These are phyloP conservation scores for Microctenopoma steveboyesi DNA, from an alignment of 2,797 vertebrate species.

Conservation along the genomic window DNA sequence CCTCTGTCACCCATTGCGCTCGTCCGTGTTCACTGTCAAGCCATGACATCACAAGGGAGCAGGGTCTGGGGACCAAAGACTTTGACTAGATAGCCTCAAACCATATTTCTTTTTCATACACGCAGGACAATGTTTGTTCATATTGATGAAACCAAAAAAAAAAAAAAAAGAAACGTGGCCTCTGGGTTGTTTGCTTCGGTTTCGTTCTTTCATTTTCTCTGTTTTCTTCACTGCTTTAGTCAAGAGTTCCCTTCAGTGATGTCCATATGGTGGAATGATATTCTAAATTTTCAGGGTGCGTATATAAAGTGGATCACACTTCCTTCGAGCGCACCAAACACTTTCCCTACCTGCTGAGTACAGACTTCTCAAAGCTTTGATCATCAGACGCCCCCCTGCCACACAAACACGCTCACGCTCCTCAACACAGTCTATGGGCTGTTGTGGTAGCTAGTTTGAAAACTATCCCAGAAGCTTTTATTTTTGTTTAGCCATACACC, in stretches of 20 bases:
- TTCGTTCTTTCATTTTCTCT: constrained; percentile 20
- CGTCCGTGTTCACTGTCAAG: constrained; percentile 42
- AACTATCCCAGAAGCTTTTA: constrained; percentile 44
- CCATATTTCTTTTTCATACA: constrained; percentile 47
- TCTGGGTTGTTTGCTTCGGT: constrained; percentile 65
- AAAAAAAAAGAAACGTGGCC: constrained; percentile 49
- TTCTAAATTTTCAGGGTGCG: constrained; percentile 50
- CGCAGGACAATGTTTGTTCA: constrained; percentile 57
- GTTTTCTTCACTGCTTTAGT: constrained; percentile 16
- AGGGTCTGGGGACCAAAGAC: constrained; percentile 37
- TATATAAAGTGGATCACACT: constrained; percentile 41
- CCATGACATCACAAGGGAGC: constrained; percentile 20
- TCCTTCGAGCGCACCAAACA: constrained; percentile 56
- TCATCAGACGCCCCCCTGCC: constrained; percentile 28
- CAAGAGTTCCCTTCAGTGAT: constrained; percentile 44
- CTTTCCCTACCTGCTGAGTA: constrained; percentile 62
- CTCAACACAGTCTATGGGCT: constrained; percentile 21
- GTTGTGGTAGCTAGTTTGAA: constrained; percentile 8
- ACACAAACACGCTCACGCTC: neutral
- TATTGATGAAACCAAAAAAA: constrained; percentile 46
- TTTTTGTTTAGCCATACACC: constrained; percentile 39
- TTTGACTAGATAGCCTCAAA: constrained; percentile 51
- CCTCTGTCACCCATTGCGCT: constrained; percentile 32
- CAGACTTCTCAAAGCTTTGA: constrained; percentile 68
- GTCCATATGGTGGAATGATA: constrained; percentile 62